These are phyloP conservation scores for Formica selysi DNA, from an alignment of 1,140 invertebrate genomes.

Conservation along the genomic window DNA sequence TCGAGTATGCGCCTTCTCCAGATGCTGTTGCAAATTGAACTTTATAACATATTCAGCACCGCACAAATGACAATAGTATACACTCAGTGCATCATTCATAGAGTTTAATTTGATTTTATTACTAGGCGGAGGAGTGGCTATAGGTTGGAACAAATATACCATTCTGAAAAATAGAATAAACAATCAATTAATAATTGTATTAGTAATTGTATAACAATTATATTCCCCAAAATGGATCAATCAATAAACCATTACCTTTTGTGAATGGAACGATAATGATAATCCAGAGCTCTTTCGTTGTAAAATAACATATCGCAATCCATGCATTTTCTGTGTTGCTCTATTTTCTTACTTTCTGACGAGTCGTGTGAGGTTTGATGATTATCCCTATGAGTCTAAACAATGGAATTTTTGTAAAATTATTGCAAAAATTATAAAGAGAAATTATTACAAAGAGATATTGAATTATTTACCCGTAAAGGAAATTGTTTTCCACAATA, in stretches of 20 bases:
- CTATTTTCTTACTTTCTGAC: slow-evolving; percentile 80
- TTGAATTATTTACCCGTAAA: slow-evolving; percentile 87
- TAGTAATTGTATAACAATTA: slow-evolving; percentile 5
- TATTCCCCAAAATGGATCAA: neutral
- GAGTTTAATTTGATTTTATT: slow-evolving; percentile 88
- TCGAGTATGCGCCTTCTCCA: slow-evolving; percentile 87
- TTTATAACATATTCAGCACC: slow-evolving; percentile 90
- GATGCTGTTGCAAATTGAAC: slow-evolving; percentile 90
- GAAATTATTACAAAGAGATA: neutral
- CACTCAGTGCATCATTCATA: slow-evolving; percentile 87
- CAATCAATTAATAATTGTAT: slow-evolving; percentile 29
- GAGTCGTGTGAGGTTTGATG: slow-evolving; percentile 87
- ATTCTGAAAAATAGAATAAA: slow-evolving; percentile 81
- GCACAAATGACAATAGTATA: slow-evolving; percentile 90
- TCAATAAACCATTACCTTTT: slow-evolving; percentile 81
- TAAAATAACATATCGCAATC: slow-evolving; percentile 88
- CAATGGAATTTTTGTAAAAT: slow-evolving; percentile 30
- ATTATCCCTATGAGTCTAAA: slow-evolving; percentile 88
- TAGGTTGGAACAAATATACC: slow-evolving; percentile 85
- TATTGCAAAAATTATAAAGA: neutral
- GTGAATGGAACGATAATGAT: slow-evolving; percentile 89
- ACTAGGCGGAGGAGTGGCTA: slow-evolving; percentile 87
- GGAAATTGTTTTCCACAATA: slow-evolving; percentile 91
- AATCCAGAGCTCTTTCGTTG: slow-evolving; percentile 88
- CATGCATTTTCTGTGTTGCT: slow-evolving; percentile 86